phyloP scores from a whole-genome alignment of 2,113 vertebrate species.

The Grus americana region DNA sequence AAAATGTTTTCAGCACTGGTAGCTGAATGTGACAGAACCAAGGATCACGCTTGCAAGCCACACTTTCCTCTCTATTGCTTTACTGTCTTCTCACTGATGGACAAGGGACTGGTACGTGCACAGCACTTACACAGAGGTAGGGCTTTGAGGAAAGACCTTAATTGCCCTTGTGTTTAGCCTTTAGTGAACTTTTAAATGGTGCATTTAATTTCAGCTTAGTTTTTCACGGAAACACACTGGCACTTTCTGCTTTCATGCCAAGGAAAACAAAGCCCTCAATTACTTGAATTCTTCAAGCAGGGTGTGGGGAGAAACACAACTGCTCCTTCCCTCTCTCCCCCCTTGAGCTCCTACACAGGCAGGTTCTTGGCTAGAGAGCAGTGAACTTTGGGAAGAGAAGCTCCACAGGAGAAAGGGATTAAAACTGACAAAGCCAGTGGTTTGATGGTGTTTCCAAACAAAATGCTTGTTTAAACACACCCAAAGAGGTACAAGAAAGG shows the following conservation, averaged over 20 bases:
- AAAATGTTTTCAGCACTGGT: background rate
- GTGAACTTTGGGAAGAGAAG: background rate
- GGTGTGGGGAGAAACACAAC: background rate
- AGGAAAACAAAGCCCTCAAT: background rate
- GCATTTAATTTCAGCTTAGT: background rate
- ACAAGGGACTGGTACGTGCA: background rate
- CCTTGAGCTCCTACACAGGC: background rate
- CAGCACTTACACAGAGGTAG: background rate
- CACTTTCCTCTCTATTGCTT: background rate
- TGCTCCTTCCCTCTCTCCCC: background rate
- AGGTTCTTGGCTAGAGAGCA: background rate
- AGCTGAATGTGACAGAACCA: background rate
- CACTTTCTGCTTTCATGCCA: background rate
- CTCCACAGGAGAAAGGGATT: background rate
- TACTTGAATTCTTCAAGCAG: background rate
- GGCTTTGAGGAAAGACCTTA: background rate
- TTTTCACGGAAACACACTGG: background rate
- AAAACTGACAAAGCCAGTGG: background rate
- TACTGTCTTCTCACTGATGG: background rate
- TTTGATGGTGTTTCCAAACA: background rate
- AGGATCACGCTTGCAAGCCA: background rate
- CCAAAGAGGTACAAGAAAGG: background rate
- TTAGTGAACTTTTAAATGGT: background rate
- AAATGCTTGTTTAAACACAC: background rate
- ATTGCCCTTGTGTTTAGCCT: background rate